Evolutionary conservation across 2,797 vertebrate species (phyloP).

Genomic region (Gallirallus australis): DNA sequence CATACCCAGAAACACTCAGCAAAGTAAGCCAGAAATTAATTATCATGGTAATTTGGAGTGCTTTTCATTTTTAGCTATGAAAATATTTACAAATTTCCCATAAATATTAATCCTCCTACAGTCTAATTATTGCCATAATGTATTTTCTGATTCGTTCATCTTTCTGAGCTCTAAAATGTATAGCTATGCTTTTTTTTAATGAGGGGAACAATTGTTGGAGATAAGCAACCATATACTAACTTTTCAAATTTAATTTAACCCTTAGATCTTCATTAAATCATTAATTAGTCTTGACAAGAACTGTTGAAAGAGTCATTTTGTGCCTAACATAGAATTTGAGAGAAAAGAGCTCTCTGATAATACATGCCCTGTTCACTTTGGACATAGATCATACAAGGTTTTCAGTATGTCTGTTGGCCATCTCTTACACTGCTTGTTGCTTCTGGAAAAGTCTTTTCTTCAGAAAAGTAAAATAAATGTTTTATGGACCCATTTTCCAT

Average conservation of each 20-base stretch:
- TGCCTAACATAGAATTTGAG: background rate
- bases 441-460: background rate
- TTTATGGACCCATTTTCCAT: background rate
- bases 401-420: background rate
- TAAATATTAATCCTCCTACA: background rate
- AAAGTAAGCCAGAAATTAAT: background rate
- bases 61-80: background rate
- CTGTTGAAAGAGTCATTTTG: background rate
- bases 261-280: background rate
- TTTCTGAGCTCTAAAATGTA: background rate
- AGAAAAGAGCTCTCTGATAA: background rate
- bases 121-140: background rate
- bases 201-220: background rate
- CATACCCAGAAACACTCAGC: background rate
- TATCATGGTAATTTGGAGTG: background rate
- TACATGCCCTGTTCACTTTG: background rate
- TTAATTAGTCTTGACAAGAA: background rate
- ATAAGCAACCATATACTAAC: background rate
- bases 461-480: background rate
- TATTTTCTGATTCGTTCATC: background rate
- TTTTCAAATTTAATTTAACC: background rate
- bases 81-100: background rate
- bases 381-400: background rate
- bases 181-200: background rate
- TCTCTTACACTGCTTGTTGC: background rate